Conservation (phyloP, 2,797 vertebrate species). For the Myotis vivesi region DNA sequence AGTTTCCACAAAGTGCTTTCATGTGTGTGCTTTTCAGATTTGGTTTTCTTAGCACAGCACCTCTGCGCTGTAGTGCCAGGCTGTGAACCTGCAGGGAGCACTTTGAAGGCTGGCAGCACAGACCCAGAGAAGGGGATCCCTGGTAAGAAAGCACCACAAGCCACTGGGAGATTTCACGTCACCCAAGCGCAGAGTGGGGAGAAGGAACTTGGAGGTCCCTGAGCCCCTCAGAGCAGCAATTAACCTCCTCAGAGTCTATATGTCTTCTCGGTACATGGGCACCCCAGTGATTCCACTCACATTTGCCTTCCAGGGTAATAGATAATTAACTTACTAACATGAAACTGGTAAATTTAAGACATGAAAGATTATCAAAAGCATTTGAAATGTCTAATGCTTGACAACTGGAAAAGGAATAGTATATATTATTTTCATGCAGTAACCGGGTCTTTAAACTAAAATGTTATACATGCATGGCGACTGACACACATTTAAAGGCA, state of each 20-base stretch:
- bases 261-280: neutral
- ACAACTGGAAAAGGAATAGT: neutral
- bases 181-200: neutral
- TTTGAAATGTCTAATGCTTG: conserved; percentile 9
- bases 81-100: neutral
- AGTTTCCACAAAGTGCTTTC: neutral
- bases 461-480: neutral
- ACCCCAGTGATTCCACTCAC: neutral
- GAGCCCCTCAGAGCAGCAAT: neutral
- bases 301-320: neutral
- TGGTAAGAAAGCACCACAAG: neutral
- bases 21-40: neutral
- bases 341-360: neutral
- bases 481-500: neutral
- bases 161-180: neutral
- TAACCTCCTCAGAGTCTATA: neutral
- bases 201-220: neutral
- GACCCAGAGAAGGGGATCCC: neutral
- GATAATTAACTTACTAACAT: neutral
- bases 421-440: neutral
- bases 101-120: neutral
- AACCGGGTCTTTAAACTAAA: neutral
- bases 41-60: neutral
- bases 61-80: neutral
- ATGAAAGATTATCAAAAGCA: neutral